phyloP scores from a whole-genome alignment of 2,888 invertebrate species.

The Heliconius cydno region DNA sequence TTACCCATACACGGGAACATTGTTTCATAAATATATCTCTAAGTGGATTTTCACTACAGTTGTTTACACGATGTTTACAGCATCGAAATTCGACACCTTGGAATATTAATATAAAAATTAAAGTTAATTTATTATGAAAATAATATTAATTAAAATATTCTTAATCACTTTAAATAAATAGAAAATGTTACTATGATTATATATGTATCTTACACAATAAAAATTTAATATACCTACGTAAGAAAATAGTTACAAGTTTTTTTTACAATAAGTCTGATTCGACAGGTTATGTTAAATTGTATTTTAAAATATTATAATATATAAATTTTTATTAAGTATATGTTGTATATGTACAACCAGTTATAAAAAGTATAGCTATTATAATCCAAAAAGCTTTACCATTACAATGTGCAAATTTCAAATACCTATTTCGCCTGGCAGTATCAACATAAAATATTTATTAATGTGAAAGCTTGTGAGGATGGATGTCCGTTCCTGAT shows the following conservation, averaged over 20 bases:
- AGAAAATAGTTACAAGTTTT: neutral
- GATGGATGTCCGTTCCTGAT: too few relatives aligned
- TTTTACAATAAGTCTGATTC: too few relatives aligned
- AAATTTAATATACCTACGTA: neutral
- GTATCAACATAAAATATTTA: neutral
- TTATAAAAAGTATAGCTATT: neutral
- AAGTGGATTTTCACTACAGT: too few relatives aligned
- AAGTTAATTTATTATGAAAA: neutral
- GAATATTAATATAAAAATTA: neutral
- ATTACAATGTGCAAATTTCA: neutral
- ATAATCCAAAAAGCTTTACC: neutral
- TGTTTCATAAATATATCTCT: too few relatives aligned
- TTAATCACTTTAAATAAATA: neutral
- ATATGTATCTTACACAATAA: neutral
- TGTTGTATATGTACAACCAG: neutral
- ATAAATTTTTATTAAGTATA: neutral
- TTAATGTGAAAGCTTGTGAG: too few relatives aligned
- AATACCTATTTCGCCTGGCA: neutral
- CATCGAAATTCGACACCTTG: too few relatives aligned
- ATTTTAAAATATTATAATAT: neutral
- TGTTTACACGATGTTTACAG: too few relatives aligned
- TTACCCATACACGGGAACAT: too few relatives aligned
- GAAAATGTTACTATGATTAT: too few relatives aligned
- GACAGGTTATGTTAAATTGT: too few relatives aligned
- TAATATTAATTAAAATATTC: neutral